A percentile compares a stretch with the other conserved stretches of the same genome.
These are phyloP conservation scores for Perca schrenkii DNA, from an alignment of 2,113 vertebrate species.

Conservation along the genomic window DNA sequence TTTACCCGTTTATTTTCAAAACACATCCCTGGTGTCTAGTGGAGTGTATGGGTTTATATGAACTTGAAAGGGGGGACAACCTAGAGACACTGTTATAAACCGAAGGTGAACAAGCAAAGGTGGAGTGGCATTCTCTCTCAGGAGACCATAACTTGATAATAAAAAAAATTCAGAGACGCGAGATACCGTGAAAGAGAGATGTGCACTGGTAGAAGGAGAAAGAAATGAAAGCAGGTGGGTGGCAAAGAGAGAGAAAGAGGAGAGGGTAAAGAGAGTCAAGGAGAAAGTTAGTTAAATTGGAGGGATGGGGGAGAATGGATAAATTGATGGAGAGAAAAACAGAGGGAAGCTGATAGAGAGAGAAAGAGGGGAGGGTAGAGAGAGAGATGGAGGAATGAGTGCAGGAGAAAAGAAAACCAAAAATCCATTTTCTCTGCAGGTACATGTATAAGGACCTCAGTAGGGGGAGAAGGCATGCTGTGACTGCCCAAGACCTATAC, in stretches of 20 bases:
- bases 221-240: slow-evolving; percentile 38
- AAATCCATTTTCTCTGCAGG: slow-evolving; percentile 73
- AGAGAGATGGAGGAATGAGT: slow-evolving; percentile 11
- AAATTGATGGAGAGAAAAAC: slow-evolving; percentile 30
- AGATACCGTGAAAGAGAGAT: slow-evolving; percentile 15
- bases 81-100: slow-evolving; percentile 32
- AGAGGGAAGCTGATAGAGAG: slow-evolving; percentile 13
- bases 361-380: neutral
- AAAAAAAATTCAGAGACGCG: slow-evolving; percentile 42
- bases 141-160: slow-evolving; percentile 57
- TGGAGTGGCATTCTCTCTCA: slow-evolving; percentile 49
- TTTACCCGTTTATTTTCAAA: slow-evolving; percentile 21
- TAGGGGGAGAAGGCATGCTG: slow-evolving; percentile 45
- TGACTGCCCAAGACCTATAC: slow-evolving; percentile 42
- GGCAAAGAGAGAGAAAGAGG: slow-evolving; percentile 1
- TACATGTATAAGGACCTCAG: slow-evolving; percentile 57
- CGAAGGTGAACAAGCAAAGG: slow-evolving; percentile 49
- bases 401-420: slow-evolving; percentile 47
- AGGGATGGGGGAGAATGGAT: slow-evolving; percentile 27
- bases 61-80: neutral
- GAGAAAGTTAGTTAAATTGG: slow-evolving; percentile 43
- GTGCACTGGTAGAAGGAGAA: slow-evolving; percentile 1
- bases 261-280: slow-evolving; percentile 25
- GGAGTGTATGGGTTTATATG: slow-evolving; percentile 6
- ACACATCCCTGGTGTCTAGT: slow-evolving; percentile 1